Conservation (phyloP, 2,888 invertebrate species). For the Chymomyza caudatula region DNA sequence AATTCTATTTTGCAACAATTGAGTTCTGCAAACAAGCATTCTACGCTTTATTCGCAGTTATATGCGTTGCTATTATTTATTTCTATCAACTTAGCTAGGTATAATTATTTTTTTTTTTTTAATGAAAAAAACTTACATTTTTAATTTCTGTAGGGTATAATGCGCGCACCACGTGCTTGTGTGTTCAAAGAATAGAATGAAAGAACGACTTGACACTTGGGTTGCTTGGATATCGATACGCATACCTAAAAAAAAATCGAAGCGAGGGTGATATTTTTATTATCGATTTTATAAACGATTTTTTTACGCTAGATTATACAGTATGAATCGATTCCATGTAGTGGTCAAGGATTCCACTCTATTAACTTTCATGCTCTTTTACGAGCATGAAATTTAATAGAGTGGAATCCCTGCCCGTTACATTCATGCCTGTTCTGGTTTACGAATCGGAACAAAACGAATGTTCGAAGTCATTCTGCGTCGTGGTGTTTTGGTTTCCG, state of each 20-base stretch:
- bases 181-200: slow-evolving; percentile 1
- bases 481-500: too few relatives aligned
- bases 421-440: too few relatives aligned
- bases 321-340: too few relatives aligned
- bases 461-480: too few relatives aligned
- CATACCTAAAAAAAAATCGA: not conserved
- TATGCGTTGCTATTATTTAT: slow-evolving; percentile 53
- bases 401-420: too few relatives aligned
- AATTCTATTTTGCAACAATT: slow-evolving; percentile 61
- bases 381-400: too few relatives aligned
- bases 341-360: too few relatives aligned
- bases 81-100: not conserved
- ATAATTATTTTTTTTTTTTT: not conserved
- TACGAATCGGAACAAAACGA: too few relatives aligned
- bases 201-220: not conserved
- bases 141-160: accelerated
- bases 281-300: not conserved
- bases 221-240: not conserved
- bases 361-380: too few relatives aligned
- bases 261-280: not conserved
- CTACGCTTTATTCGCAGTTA: slow-evolving; percentile 57
- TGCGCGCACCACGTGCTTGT: not conserved
- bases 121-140: slow-evolving; percentile 41
- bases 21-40: slow-evolving; percentile 62
- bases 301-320: too few relatives aligned